A percentile compares a stretch with the other conserved stretches of the same genome.
These are phyloP conservation scores for Drosophila littoralis DNA, from an alignment of 1,140 invertebrate genomes.

Conservation along the genomic window DNA sequence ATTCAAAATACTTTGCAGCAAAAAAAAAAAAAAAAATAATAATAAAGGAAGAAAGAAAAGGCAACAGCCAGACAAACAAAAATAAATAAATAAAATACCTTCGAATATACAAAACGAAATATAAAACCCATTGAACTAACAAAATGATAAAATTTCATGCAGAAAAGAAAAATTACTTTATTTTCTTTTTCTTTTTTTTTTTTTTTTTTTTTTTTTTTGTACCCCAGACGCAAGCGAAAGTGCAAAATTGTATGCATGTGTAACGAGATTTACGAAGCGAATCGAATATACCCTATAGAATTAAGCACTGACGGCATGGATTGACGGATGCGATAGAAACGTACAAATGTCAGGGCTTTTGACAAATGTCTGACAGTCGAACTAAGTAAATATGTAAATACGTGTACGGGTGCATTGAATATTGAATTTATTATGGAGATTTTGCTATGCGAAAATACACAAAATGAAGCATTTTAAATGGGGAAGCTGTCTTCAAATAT, in stretches of 20 bases:
- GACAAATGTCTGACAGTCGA: conserved; percentile 38
- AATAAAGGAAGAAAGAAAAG: conserved; percentile 31
- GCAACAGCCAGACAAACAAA: conserved; percentile 24
- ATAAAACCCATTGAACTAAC: conserved; percentile 57
- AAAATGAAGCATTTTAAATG: conserved; percentile 3
- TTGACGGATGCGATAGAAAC: conserved; percentile 29
- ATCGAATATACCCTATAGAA: conserved; percentile 32
- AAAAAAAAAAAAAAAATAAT: background rate
- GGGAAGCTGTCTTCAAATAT: background rate
- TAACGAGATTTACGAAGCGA: conserved; percentile 26
- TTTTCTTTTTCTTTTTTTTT: conserved; percentile 7
- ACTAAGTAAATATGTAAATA: conserved; percentile 16
- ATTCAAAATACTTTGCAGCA: conserved; percentile 68
- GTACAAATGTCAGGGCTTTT: conserved; percentile 19
- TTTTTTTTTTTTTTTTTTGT: background rate
- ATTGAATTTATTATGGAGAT: conserved; percentile 24
- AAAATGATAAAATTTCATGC: conserved; percentile 56
- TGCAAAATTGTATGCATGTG: conserved; percentile 40
- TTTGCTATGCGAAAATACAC: background rate
- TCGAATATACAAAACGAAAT: conserved; percentile 23
- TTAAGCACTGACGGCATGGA: background rate
- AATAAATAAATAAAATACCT: conserved; percentile 12
- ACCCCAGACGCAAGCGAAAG: conserved; percentile 17
- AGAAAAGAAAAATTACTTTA: conserved; percentile 53
- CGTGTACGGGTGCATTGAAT: background rate